Evolutionary conservation across 2,888 invertebrate genomes (phyloP).

Genomic region (Drosophila subquinaria): DNA sequence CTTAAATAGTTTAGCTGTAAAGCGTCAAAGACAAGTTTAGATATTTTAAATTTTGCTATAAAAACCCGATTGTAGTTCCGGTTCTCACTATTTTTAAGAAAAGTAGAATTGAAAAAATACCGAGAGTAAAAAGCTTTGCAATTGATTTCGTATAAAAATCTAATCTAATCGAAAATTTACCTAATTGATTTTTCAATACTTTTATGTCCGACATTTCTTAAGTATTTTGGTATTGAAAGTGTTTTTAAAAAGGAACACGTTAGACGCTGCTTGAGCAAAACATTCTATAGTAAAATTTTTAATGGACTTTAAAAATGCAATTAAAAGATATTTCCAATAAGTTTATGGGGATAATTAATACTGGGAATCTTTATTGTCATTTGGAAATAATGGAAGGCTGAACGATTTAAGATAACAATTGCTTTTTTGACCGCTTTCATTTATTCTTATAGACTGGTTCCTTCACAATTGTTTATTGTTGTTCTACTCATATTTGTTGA

Average conservation of each 20-base stretch:
- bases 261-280: background rate
- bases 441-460: background rate
- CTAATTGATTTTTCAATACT: background rate
- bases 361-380: background rate
- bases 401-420: background rate
- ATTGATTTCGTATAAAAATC: no score
- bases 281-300: background rate
- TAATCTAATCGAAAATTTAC: no score
- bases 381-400: background rate
- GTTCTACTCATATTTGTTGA: constrained; percentile 20
- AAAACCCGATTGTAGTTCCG: no score
- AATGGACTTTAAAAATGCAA: background rate
- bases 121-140: no score
- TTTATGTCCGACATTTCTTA: background rate
- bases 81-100: no score
- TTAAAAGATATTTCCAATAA: background rate
- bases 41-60: no score
- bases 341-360: background rate
- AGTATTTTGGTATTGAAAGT: background rate
- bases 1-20: no score
- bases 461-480: constrained; percentile 28
- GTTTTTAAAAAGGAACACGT: background rate
- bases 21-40: no score
- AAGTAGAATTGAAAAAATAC: no score
- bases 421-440: background rate